Evolutionary conservation across 2,888 invertebrate species (phyloP), one percentile per base, ranked within the genome.

Genomic region (Synanthedon vespiformis): DNA sequence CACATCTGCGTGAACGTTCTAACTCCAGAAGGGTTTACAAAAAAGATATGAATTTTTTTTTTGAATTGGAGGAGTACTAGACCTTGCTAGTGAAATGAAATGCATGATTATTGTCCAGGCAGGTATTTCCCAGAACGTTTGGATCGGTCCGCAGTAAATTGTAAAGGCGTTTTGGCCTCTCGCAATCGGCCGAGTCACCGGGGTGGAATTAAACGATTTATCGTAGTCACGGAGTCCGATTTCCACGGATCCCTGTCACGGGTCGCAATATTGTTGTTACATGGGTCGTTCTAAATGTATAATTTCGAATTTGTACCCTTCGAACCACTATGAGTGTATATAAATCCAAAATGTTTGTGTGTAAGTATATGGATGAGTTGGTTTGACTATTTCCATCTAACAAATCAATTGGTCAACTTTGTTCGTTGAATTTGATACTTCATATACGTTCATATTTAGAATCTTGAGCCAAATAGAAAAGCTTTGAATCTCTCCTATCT

Each of bases 201-300:
- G 76, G 74, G 74, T 77, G 77, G 81, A 83, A 83, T 83, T 80
- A 84, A 84, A 79, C 81, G 82, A 83, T 84, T 80, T 84, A 84
- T 83, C 72, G 82, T 71, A 74, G 76, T 79, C 79, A 80, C 75
- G 77, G 74, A 72, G 66, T 67, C 61, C 76, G 75, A 74, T 74
- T 77, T 74, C 68, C 67, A 68, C 70, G 68, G 70, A 72, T 70
- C 68, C 68, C 65, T 72, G 73, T 75, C 73, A 70, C 67, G 64
- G 68, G 56, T 65, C 57, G 66, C 70, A 71, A 72, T 74, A 74
- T 72, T 77, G 72, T 72, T 74, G 70, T 70, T 68, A 67, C 60
- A 63, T 57, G 58, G 62, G 60, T 58, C 59, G 58, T 61, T 61
- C 61, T 63, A 59, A 65, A 65, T 64, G 58, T 68, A 61, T 61